Evolutionary conservation across 2,888 invertebrate genomes (phyloP).

Genomic region (Biston betularia): DNA sequence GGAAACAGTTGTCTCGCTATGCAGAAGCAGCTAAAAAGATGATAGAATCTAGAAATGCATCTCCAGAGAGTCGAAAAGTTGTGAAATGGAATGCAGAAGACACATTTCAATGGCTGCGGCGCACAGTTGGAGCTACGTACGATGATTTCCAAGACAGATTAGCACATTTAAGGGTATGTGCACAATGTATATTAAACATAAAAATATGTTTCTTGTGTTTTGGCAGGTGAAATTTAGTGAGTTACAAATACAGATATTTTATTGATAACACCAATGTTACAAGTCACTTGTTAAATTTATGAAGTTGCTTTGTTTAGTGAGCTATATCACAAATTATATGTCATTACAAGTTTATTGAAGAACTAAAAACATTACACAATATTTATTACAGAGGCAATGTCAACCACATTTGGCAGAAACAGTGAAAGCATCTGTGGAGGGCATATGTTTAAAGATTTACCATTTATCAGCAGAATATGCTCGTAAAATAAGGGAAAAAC

Average conservation of each 20-base stretch:
- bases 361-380: background rate
- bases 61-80: slow-evolving; percentile 97
- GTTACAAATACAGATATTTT: too few relatives aligned
- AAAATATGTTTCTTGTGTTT: too few relatives aligned
- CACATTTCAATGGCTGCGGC: slow-evolving; percentile 97
- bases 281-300: too few relatives aligned
- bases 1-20: slow-evolving; percentile 96
- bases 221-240: too few relatives aligned
- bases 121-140: slow-evolving; percentile 97
- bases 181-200: too few relatives aligned
- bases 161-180: slow-evolving; percentile 91
- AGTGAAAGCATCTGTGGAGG: slow-evolving; percentile 97
- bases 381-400: slow-evolving; percentile 90
- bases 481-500: slow-evolving; percentile 95
- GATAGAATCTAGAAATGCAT: slow-evolving; percentile 97
- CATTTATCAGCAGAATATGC: slow-evolving; percentile 96
- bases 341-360: too few relatives aligned
- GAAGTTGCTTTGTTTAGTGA: too few relatives aligned
- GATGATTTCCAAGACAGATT: slow-evolving; percentile 96
- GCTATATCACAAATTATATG: too few relatives aligned
- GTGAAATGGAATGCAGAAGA: slow-evolving; percentile 99
- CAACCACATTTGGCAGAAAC: slow-evolving; percentile 98
- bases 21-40: slow-evolving; percentile 99
- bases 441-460: slow-evolving; percentile 97
- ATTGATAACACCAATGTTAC: too few relatives aligned